Conservation (phyloP, 2,888 invertebrate genomes). For the Druceiella hillmani region DNA sequence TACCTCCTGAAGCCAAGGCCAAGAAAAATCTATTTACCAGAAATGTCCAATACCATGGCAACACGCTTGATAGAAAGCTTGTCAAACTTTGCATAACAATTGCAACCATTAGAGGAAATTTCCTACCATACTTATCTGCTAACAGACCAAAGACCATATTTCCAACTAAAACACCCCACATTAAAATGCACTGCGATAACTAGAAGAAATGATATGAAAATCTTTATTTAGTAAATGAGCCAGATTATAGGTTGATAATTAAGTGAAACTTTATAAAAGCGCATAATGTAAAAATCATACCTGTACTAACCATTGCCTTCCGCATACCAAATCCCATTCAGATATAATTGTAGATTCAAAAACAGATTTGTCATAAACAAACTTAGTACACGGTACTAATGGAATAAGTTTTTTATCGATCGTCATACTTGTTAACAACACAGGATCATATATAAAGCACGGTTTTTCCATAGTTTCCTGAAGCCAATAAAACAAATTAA, state of each 20-base stretch:
- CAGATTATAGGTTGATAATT: background rate
- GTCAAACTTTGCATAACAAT: constrained; percentile 50
- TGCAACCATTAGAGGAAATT: constrained; percentile 49
- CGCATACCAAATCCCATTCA: constrained; percentile 62
- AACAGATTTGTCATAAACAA: constrained; percentile 51
- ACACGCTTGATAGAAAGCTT: constrained; percentile 48
- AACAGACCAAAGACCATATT: constrained; percentile 54
- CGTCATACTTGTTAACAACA: constrained; percentile 31
- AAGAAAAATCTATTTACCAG: constrained; percentile 49
- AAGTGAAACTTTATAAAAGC: background rate
- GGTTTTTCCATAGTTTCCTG: constrained; percentile 38
- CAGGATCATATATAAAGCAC: constrained; percentile 43
- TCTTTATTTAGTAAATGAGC: background rate
- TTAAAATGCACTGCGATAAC: constrained; percentile 55
- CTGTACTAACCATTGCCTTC: constrained; percentile 50
- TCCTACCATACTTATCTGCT: constrained; percentile 59
- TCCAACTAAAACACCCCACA: constrained; percentile 59
- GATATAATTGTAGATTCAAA: constrained; percentile 60
- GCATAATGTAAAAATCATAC: constrained; percentile 28
- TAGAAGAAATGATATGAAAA: constrained; percentile 28
- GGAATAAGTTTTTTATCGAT: constrained; percentile 30
- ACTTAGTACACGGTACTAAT: constrained; percentile 34
- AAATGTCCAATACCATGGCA: constrained; percentile 51
- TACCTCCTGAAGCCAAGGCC: constrained; percentile 57
- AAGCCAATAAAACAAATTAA: constrained; percentile 13